These are phyloP conservation scores for Platyscapa corneri DNA, from an alignment of 1,140 invertebrate species.

Conservation along the genomic window DNA sequence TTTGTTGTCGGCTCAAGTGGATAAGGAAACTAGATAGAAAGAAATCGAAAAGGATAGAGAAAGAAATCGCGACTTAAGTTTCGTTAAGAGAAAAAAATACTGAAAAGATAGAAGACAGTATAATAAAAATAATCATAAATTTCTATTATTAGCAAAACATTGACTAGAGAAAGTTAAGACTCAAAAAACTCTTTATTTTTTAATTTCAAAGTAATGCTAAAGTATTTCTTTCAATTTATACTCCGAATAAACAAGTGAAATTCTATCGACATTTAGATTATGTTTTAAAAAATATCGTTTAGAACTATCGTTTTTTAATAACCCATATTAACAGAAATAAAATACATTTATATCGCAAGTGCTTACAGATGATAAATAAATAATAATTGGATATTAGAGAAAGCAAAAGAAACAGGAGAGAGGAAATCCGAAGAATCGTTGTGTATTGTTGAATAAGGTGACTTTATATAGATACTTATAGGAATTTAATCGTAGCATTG, in stretches of 20 bases:
- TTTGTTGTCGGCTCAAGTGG: neutral
- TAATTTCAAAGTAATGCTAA: neutral
- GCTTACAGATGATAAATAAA: neutral
- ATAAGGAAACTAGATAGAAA: neutral
- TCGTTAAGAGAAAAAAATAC: neutral
- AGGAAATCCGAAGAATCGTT: neutral
- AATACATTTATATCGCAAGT: neutral
- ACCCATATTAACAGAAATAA: neutral
- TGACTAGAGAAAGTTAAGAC: neutral
- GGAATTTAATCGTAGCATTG: neutral
- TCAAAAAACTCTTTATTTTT: neutral
- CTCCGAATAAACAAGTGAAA: too few relatives aligned
- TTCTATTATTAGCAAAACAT: neutral
- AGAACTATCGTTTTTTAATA: neutral
- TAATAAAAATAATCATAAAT: neutral
- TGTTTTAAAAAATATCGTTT: neutral
- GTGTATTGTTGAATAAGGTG: neutral
- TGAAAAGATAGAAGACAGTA: too few relatives aligned
- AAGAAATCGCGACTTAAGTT: neutral
- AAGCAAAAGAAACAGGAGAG: neutral
- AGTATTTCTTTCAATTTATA: too few relatives aligned
- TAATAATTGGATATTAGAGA: neutral
- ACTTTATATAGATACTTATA: constrained; percentile 22
- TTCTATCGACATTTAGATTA: neutral
- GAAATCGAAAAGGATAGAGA: neutral